These are phyloP conservation scores for Pedetes capensis DNA, from an alignment of 2,113 vertebrate species.

Conservation along the genomic window DNA sequence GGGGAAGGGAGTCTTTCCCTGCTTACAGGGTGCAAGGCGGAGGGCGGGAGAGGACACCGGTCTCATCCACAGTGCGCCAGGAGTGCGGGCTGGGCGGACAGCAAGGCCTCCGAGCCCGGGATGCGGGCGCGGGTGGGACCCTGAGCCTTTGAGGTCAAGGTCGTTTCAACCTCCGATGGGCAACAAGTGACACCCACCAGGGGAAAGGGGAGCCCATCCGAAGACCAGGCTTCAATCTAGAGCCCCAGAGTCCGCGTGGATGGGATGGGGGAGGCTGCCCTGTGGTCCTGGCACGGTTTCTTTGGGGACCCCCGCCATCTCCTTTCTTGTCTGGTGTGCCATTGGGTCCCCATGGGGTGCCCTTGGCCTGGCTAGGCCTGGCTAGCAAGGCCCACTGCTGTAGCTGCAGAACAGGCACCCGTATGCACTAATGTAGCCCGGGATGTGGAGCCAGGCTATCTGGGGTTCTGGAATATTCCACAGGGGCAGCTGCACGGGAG, in stretches of 20 bases:
- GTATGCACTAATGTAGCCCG: background rate
- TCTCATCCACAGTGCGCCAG: background rate
- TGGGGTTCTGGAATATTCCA: slow-evolving; percentile 47
- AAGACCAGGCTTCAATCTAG: too few species aligned
- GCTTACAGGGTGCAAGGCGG: background rate
- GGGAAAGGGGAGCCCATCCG: background rate
- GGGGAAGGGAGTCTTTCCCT: background rate
- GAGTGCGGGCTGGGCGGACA: accelerated
- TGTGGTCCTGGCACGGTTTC: background rate
- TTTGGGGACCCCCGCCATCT: background rate
- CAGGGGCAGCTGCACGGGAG: background rate
- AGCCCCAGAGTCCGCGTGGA: too few species aligned
- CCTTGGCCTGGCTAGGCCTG: background rate
- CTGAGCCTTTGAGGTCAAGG: background rate
- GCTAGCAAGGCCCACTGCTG: background rate
- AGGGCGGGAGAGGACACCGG: background rate
- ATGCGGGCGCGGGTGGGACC: background rate
- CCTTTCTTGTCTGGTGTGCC: background rate
- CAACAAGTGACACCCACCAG: background rate
- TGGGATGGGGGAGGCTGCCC: background rate
- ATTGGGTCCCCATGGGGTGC: background rate
- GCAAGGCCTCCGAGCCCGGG: background rate
- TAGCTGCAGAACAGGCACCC: background rate
- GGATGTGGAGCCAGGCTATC: background rate
- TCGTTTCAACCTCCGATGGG: background rate